Percentiles rank a stretch among this genome's conserved stretches.
Conservation (phyloP, 2,797 vertebrate species). For the Hipposideros larvatus region DNA sequence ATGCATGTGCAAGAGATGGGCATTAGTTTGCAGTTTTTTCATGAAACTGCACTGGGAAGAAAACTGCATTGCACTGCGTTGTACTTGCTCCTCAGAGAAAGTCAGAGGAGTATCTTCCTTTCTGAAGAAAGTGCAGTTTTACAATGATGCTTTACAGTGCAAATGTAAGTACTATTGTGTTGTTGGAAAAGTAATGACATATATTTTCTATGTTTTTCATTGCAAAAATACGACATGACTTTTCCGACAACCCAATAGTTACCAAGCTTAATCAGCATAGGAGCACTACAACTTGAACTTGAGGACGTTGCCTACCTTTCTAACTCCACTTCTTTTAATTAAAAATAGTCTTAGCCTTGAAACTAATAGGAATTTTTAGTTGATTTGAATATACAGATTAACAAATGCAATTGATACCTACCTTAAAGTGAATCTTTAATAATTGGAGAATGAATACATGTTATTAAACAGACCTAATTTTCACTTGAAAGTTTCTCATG, state of each 20-base stretch:
- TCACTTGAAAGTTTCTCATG: background rate
- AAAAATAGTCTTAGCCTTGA: background rate
- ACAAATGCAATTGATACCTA: background rate
- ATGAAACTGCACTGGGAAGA: conserved; percentile 12
- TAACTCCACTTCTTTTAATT: background rate
- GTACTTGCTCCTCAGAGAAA: background rate
- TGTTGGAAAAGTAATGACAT: too few species aligned
- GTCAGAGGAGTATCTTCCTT: background rate
- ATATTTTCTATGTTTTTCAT: too few species aligned
- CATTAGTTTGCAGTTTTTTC: background rate
- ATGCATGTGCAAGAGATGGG: background rate
- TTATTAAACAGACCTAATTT: background rate
- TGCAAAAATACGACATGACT: too few species aligned
- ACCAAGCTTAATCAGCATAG: background rate
- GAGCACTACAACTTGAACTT: background rate
- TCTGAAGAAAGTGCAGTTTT: background rate
- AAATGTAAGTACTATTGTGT: background rate
- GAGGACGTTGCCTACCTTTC: background rate
- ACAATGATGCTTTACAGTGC: background rate
- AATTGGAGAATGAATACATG: background rate
- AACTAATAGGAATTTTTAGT: background rate
- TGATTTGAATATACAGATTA: background rate
- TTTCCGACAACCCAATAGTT: background rate
- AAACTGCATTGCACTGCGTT: background rate
- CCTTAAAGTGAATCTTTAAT: background rate